phyloP scores from a whole-genome alignment of 2,888 invertebrate species.

The Hydraecia micacea region DNA sequence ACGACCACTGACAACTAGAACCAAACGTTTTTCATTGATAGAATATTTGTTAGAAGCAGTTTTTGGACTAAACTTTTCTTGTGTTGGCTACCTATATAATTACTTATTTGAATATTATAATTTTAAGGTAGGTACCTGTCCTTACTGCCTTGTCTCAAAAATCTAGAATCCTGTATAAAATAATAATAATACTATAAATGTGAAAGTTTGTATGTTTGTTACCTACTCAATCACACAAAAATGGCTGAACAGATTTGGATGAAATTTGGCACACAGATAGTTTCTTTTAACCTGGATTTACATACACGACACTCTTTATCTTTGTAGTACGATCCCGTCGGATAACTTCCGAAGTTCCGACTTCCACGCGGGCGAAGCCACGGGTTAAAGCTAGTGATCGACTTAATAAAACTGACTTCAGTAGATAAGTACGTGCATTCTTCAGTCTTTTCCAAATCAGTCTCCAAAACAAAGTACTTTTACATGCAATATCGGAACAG shows the following conservation, averaged over 20 bases:
- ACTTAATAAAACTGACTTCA: neutral
- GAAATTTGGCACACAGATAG: too few relatives aligned
- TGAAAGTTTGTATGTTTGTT: neutral
- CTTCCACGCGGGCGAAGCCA: neutral
- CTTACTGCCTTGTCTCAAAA: too few relatives aligned
- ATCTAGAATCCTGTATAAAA: too few relatives aligned
- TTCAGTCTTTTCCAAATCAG: neutral
- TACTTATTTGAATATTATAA: too few relatives aligned
- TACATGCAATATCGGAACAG: slow-evolving; percentile 9
- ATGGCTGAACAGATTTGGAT: neutral
- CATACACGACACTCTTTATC: neutral
- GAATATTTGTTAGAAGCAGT: slow-evolving; percentile 8
- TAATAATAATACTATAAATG: too few relatives aligned
- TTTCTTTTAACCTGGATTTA: too few relatives aligned
- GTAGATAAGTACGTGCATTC: too few relatives aligned
- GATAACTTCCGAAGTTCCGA: too few relatives aligned
- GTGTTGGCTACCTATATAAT: neutral
- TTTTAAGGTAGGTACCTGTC: too few relatives aligned
- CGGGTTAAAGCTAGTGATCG: neutral
- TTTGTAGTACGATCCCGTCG: neutral
- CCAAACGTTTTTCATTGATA: slow-evolving; percentile 27
- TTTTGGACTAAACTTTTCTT: slow-evolving; percentile 1
- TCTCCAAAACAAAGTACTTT: neutral
- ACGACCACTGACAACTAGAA: slow-evolving; percentile 48
- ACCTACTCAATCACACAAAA: neutral